phyloP scores from a whole-genome alignment of 2,888 invertebrate genomes.

The Sthenelais limicola region DNA sequence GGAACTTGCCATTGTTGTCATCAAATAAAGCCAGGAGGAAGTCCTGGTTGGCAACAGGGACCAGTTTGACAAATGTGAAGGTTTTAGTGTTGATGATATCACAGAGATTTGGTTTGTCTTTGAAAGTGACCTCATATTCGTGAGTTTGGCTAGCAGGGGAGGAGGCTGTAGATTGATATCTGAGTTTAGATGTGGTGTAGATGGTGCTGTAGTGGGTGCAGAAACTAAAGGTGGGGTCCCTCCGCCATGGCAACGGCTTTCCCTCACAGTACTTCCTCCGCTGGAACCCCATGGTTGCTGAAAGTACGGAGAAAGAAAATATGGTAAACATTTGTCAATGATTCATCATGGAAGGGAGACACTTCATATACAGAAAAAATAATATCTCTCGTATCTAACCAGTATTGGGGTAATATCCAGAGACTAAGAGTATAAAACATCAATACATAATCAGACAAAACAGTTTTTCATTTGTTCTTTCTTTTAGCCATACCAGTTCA shows the following conservation, averaged over 20 bases:
- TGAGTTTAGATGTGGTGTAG: slow-evolving; percentile 4
- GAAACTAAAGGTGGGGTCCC: slow-evolving; percentile 1
- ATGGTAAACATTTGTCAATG: too few species aligned
- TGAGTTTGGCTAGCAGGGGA: not conserved
- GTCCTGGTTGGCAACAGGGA: not conserved
- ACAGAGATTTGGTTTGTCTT: not conserved
- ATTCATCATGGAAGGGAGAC: too few species aligned
- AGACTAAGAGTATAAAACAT: too few species aligned
- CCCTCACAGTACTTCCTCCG: not conserved
- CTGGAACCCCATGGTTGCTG: slow-evolving; percentile 7
- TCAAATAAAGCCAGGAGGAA: not conserved
- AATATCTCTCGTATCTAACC: too few species aligned
- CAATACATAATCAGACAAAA: too few species aligned
- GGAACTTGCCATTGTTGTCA: not conserved
- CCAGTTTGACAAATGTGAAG: not conserved
- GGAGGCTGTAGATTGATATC: not conserved
- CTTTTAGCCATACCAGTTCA: too few species aligned
- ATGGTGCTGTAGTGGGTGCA: slow-evolving; percentile 11
- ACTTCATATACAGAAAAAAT: too few species aligned
- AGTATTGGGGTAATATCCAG: too few species aligned
- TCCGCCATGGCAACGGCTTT: slow-evolving; percentile 14
- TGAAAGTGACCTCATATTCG: not conserved
- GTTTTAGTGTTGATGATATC: not conserved
- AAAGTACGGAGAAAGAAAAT: too few species aligned
- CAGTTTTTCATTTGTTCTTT: too few species aligned